phyloP scores from a whole-genome alignment of 2,797 vertebrate species.

The Lacerta bilineata region DNA sequence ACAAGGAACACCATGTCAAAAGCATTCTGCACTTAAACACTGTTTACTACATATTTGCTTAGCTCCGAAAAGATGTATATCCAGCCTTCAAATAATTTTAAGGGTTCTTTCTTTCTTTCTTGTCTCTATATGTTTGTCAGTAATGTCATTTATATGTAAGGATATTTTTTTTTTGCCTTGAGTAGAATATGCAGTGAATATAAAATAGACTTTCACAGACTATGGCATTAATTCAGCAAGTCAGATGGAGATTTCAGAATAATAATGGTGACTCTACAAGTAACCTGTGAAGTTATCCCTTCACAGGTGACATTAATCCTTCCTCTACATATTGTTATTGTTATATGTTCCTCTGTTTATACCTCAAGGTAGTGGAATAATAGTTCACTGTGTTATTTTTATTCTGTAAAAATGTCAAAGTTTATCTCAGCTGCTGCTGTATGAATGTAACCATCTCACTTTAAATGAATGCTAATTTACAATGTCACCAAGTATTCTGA shows the following conservation, averaged over 20 bases:
- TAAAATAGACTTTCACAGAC: constrained; percentile 49
- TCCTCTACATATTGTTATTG: constrained; percentile 60
- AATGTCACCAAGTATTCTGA: constrained; percentile 69
- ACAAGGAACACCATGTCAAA: not conserved
- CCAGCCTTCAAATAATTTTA: constrained; percentile 12
- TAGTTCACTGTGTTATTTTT: constrained; percentile 65
- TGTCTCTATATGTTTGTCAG: constrained; percentile 43
- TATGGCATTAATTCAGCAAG: constrained; percentile 61
- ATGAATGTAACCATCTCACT: constrained; percentile 68
- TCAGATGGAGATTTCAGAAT: constrained; percentile 62
- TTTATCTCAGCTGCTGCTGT: constrained; percentile 75
- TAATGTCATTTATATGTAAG: constrained; percentile 52
- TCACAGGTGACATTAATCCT: constrained; percentile 65
- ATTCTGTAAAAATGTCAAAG: constrained; percentile 72
- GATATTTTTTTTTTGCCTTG: not conserved
- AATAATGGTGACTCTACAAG: constrained; percentile 63
- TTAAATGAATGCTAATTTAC: constrained; percentile 76
- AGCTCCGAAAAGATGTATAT: constrained; percentile 15
- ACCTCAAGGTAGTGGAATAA: constrained; percentile 73
- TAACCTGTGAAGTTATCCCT: constrained; percentile 65
- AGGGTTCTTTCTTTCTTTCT: not conserved
- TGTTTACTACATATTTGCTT: constrained; percentile 6
- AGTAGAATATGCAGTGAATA: constrained; percentile 48
- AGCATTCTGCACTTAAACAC: not conserved
- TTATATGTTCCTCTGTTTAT: constrained; percentile 68